Conservation (phyloP, 2,113 vertebrate genomes). For the Ctenomys sociabilis region DNA sequence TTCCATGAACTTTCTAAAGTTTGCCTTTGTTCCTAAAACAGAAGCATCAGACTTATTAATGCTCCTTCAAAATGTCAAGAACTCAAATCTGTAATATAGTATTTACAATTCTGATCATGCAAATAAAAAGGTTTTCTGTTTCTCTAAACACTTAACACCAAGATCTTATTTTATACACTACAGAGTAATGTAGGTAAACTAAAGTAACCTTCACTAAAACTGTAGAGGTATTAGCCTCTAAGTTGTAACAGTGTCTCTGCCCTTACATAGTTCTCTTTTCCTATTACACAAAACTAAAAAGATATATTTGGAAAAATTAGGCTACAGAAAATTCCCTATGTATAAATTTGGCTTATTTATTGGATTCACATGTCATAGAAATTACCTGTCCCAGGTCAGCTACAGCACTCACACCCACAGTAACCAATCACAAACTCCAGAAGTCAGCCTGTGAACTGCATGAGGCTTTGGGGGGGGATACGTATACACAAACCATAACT, state of each 20-base stretch:
- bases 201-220: not conserved
- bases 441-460: too few relatives aligned
- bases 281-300: not conserved
- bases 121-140: conserved; percentile 26
- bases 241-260: not conserved
- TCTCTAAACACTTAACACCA: not conserved
- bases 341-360: not conserved
- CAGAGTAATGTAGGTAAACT: not conserved
- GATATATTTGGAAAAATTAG: not conserved
- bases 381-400: too few relatives aligned
- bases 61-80: not conserved
- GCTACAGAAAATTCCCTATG: not conserved
- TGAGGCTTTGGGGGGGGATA: too few relatives aligned
- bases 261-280: not conserved
- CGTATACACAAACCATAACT: not conserved
- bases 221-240: not conserved
- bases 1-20: not conserved
- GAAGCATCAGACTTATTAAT: conserved; percentile 24
- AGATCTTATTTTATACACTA: not conserved
- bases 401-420: too few relatives aligned
- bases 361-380: not conserved
- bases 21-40: conserved; percentile 58
- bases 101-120: conserved; percentile 54
- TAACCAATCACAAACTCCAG: too few relatives aligned
- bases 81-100: conserved; percentile 29